Evolutionary conservation across 2,888 invertebrate genomes (phyloP), one percentile per base, ranked within the genome.

Genomic region (Rhagophthalmus giganteus): DNA sequence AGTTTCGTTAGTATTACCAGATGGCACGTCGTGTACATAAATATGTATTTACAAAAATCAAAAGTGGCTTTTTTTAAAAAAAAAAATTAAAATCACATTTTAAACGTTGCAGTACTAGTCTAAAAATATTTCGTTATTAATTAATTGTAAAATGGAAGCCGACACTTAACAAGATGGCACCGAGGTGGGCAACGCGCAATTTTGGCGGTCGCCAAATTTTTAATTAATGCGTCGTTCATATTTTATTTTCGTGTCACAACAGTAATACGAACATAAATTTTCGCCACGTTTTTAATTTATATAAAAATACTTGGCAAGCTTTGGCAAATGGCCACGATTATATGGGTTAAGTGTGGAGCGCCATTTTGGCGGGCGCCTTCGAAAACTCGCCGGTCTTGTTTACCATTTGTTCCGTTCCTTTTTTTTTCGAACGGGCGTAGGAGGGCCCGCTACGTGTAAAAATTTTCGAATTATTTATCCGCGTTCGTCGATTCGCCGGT

Each of bases 201-300:
- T 40, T 51, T 41, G 32, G 37, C 45, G 20, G 12, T 27, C 10
- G 20, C 20, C 12, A 28, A 49, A 42, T 49, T 49, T 47, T 47
- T 47, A 53, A 54, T 49, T 54, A 49, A 49, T 49, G 42, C 28
- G 14, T 39, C 44, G 38, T 40, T 33, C n/a, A n/a, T 44, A 52
- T 46, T 52, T 52, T 40, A 40, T 40, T 33, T 37, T 30, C 26
- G 11, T 51, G 44, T 51, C 44, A 39, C 31, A 27, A 26, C 12
- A 27, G 52, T 46, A 52, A 52, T 39, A 38, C 13, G 28, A 14
- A 27, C 30, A 52, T 52, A 52, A 46, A 52, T 52, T 52, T 46
- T 39, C 41, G 35, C 25, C 51, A 40, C 37, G 34, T 51, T 51
- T 51, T 51, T 32, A 50, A 44, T 50, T 50, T 50, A 50, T 33